Percentiles rank a stretch among this genome's conserved stretches.
phyloP scores from a whole-genome alignment of 1,140 invertebrate species.

The Maconellicoccus hirsutus region DNA sequence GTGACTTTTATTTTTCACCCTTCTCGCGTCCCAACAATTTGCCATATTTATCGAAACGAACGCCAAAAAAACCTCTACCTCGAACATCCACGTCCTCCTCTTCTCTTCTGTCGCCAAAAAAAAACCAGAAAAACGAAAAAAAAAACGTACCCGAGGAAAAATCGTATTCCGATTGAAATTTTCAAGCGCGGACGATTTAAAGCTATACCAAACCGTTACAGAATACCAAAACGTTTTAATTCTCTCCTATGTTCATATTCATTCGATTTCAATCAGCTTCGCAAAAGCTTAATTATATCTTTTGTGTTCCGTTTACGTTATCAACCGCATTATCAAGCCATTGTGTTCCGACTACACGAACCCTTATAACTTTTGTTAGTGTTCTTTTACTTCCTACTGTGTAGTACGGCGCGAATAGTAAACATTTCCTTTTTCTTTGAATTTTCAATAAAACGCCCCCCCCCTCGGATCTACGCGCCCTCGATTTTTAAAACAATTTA shows the following conservation, averaged over 20 bases:
- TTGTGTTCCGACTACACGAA: background rate
- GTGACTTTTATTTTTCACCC: background rate
- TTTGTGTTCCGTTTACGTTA: background rate
- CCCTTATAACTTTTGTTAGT: conserved; percentile 4
- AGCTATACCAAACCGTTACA: background rate
- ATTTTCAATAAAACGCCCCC: background rate
- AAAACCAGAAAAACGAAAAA: background rate
- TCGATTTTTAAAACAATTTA: too few species aligned
- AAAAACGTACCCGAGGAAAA: background rate
- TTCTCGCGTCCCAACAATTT: background rate
- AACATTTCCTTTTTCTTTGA: conserved; percentile 9
- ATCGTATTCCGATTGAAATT: background rate
- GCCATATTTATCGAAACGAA: background rate
- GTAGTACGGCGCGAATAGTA: background rate
- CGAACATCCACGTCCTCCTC: too few species aligned
- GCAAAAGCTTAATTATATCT: conserved; percentile 9
- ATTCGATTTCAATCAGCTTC: background rate
- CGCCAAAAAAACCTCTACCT: too few species aligned
- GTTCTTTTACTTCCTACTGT: background rate
- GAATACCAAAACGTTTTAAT: conserved; percentile 4
- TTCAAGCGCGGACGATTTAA: background rate
- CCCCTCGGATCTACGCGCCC: too few species aligned
- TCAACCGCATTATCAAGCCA: conserved; percentile 7
- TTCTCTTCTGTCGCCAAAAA: background rate
- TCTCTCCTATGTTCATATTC: background rate